Percentiles rank a stretch among this genome's conserved stretches.
These are phyloP conservation scores for Listronotus bonariensis DNA, from an alignment of 1,140 invertebrate genomes.

Conservation along the genomic window DNA sequence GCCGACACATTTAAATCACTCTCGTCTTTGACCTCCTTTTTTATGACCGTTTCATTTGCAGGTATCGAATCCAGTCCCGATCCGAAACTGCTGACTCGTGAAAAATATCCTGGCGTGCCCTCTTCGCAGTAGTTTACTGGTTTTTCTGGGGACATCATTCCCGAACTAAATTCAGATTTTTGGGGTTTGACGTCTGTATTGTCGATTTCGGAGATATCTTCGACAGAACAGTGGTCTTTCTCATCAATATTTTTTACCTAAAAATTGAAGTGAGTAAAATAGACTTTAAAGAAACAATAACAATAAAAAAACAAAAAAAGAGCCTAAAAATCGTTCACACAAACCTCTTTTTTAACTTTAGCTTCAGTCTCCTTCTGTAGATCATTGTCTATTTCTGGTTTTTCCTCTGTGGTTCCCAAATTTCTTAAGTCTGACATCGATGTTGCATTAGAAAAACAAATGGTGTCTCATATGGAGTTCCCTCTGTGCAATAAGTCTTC, in stretches of 20 bases:
- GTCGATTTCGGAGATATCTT: constrained; percentile 59
- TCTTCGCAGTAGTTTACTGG: constrained; percentile 82
- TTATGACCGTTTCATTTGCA: constrained; percentile 43
- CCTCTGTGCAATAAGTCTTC: constrained; percentile 92
- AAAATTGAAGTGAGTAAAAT: constrained; percentile 9
- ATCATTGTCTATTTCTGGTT: constrained; percentile 40
- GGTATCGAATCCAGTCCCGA: constrained; percentile 67
- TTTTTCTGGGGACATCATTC: constrained; percentile 73
- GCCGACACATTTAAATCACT: constrained; percentile 1
- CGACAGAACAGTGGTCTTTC: constrained; percentile 63
- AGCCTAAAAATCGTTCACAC: too few species aligned
- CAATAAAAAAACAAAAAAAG: too few species aligned
- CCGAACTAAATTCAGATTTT: constrained; percentile 65
- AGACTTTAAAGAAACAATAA: too few species aligned
- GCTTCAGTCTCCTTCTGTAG: constrained; percentile 25
- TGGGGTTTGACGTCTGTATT: constrained; percentile 52
- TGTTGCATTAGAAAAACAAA: constrained; percentile 83
- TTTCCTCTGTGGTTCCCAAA: constrained; percentile 53
- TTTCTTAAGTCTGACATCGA: constrained; percentile 82
- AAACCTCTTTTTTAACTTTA: constrained; percentile 37
- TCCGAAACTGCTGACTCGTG: constrained; percentile 80
- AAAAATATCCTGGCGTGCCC: constrained; percentile 83
- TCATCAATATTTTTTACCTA: constrained; percentile 53
- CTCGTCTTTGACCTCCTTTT: constrained; percentile 29
- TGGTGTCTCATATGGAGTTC: constrained; percentile 85